These are phyloP conservation scores for Muscicapa comitata DNA, from an alignment of 2,797 vertebrate species.

Conservation along the genomic window DNA sequence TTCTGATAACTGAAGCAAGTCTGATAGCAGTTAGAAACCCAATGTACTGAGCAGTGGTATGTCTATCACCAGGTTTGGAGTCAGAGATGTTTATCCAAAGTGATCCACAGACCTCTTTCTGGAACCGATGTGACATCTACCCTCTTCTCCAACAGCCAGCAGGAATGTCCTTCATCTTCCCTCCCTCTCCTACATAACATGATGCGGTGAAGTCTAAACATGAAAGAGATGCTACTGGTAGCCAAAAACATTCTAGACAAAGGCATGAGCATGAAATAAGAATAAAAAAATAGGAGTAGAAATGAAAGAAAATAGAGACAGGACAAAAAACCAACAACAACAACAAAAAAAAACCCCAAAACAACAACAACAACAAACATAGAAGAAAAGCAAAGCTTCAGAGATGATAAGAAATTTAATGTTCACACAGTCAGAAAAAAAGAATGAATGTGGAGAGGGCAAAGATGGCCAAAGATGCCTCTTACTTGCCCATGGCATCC, in stretches of 20 bases:
- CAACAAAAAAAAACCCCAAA: too few species aligned
- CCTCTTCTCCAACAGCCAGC: background rate
- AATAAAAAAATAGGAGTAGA: background rate
- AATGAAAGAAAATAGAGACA: background rate
- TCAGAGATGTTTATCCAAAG: background rate
- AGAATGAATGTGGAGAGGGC: background rate
- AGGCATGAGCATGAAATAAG: background rate
- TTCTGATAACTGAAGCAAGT: background rate
- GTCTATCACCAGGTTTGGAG: background rate
- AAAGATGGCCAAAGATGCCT: background rate
- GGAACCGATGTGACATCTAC: background rate
- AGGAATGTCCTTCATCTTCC: background rate
- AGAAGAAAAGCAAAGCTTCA: background rate
- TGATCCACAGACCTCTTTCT: background rate
- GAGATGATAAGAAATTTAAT: background rate
- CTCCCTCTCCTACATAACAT: background rate
- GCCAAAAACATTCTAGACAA: background rate
- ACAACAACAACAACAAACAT: background rate
- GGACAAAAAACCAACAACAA: background rate
- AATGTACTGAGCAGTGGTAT: background rate
- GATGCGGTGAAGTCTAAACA: background rate
- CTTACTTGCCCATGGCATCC: background rate
- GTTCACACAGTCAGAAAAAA: background rate
- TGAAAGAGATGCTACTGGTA: background rate
- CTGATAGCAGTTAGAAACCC: background rate